Conservation (phyloP, 2,113 vertebrate genomes). For the Hiodon alosoides region DNA sequence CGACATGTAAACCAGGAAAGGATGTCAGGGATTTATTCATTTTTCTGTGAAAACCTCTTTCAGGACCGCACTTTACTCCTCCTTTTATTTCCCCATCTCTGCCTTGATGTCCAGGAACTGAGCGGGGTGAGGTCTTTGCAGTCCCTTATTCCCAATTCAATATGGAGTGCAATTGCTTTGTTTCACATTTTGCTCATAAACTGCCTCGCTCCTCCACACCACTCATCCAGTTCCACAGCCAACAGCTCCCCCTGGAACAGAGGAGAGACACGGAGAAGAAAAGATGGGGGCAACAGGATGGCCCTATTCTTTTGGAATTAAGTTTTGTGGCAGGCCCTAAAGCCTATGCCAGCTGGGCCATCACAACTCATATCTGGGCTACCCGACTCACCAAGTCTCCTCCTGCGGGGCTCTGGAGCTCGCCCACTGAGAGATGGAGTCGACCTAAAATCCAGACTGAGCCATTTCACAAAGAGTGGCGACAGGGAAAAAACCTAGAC, state of each 20-base stretch:
- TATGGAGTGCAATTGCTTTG: conserved; percentile 69
- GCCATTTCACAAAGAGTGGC: too few relatives aligned
- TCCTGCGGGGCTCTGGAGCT: too few relatives aligned
- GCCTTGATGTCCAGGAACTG: conserved; percentile 37
- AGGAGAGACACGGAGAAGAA: neutral
- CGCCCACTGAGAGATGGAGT: too few relatives aligned
- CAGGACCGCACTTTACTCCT: conserved; percentile 15
- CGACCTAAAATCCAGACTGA: too few relatives aligned
- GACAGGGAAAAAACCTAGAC: too few relatives aligned
- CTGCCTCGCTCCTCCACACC: conserved; percentile 49
- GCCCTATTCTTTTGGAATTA: neutral
- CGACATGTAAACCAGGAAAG: too few relatives aligned
- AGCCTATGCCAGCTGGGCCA: too few relatives aligned
- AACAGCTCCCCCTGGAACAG: conserved; percentile 44
- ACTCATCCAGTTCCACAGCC: conserved; percentile 45
- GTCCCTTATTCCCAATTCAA: conserved; percentile 73
- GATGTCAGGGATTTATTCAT: too few relatives aligned
- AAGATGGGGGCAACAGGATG: neutral
- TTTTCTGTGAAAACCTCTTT: too few relatives aligned
- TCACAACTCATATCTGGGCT: too few relatives aligned
- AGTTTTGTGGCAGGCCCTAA: too few relatives aligned
- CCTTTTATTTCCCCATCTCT: conserved; percentile 5
- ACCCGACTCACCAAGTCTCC: too few relatives aligned
- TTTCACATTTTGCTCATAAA: conserved; percentile 61
- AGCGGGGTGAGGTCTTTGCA: conserved; percentile 30